These are phyloP conservation scores for Caenorhabditis inopinata DNA, from an alignment of 1,140 invertebrate genomes.

Conservation along the genomic window DNA sequence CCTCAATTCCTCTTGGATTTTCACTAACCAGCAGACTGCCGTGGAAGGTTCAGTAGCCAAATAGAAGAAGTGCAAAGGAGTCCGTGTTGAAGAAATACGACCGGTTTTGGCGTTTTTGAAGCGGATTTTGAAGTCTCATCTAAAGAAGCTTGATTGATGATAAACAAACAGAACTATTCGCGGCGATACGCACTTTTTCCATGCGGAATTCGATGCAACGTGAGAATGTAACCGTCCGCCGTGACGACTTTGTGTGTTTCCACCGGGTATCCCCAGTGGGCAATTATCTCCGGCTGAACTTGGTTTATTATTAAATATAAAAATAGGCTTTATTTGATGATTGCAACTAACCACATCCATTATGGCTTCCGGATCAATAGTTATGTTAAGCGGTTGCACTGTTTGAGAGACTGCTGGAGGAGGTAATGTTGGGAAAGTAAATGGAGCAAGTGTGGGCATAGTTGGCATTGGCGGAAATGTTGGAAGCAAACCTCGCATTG, in stretches of 20 bases:
- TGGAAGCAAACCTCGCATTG: background rate
- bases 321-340: background rate
- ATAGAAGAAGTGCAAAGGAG: slow-evolving; percentile 77
- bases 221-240: slow-evolving; percentile 76
- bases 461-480: slow-evolving; percentile 9
- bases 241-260: slow-evolving; percentile 74
- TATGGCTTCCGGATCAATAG: slow-evolving; percentile 52
- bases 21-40: slow-evolving; percentile 72
- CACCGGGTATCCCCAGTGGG: slow-evolving; percentile 71
- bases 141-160: background rate
- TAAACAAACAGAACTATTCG: background rate
- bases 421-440: slow-evolving; percentile 28
- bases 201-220: slow-evolving; percentile 74
- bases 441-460: background rate
- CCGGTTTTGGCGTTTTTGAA: slow-evolving; percentile 47
- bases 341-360: slow-evolving; percentile 48
- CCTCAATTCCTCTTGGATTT: background rate
- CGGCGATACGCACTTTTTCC: slow-evolving; percentile 55
- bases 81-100: slow-evolving; percentile 75
- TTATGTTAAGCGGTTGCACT: slow-evolving; percentile 23
- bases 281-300: slow-evolving; percentile 58
- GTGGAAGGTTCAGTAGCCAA: slow-evolving; percentile 75
- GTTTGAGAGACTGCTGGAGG: background rate
- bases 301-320: background rate
- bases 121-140: slow-evolving; percentile 19